Evolutionary conservation across 2,113 vertebrate genomes (phyloP), one percentile per base, ranked within the genome.

Genomic region (Protomyctophum bolini): DNA sequence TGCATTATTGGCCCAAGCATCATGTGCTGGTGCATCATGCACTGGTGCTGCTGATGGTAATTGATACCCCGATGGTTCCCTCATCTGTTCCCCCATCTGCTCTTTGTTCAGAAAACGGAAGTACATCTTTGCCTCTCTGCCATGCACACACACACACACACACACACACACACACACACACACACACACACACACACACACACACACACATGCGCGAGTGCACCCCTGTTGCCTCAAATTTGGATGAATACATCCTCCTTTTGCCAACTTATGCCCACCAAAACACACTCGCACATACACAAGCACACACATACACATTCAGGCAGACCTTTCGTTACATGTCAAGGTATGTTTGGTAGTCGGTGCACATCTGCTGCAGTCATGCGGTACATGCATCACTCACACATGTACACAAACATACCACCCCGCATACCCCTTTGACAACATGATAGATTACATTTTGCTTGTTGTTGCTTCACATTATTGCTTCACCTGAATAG

Each of bases 81-180:
- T 79, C 81, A 78, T 84, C 83, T 90, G 80, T 87, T 75, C 63
- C 33, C 60, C 84, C 83, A 89, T 91, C 90, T 86, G 86, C 68
- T 86, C 72, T 59, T 41, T 59, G 10, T 77, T 76, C 75, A 73
- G 72, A 87, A 41, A 63, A 87, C 84, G 83, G 76, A 86, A 52
- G 8, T 69, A 41, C 49, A 79, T 65, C 70, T 62, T 12, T 58
- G 21, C 41, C 21, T 41, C 3, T 29, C 28, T 41, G 5, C 58
- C 14, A 58, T 51, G 12, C 63, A 65, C 60, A n/a, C 21, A 45
- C 66, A 41, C 12, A 6, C 61, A 41, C 33, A 41, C 33, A 41
- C 33, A 41, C 33, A 41, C 33, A 41, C 33, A 41, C 33, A 41
- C 33, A 41, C 33, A 41, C 33, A 41, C 33, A 41, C 33, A 41